Base-by-base conservation (phyloP, 2,888 invertebrate genomes). In the Cecidostiba fungosa region DNA sequence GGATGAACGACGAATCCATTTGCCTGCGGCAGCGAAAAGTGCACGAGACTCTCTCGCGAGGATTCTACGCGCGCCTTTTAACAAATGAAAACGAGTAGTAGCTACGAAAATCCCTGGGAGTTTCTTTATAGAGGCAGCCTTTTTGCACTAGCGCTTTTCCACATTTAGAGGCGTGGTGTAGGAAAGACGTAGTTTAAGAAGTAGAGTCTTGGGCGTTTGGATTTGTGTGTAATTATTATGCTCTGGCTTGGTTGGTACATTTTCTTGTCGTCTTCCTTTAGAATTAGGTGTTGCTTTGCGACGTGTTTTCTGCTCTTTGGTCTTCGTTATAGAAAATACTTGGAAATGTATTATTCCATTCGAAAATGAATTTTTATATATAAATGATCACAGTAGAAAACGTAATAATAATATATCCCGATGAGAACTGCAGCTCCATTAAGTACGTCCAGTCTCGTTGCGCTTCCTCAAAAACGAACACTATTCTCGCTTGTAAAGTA, bases 21-120 rank as follows among this genome's bases (percentile, higher is more conserved):
- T 80, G 80, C 80, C 72, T 72, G 80, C 43, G 23, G 72, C 43
- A 16, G 72, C 73, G 59, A 29, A 62, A 39, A 73, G 39, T 74
- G 36, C 73, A 32, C 23, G 39, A 19, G 43, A 5, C 73, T 19
- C n/a, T 36, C 79, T 66, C 32, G 26, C 54, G 66, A 36, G 54
- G 39, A 14, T 16, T 2, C 23, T 29, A 19, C 10, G 2, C 29
- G 29, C 29, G 43, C 62, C 76, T 82, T 82, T 82, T 82, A 82
- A 82, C 76, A 82, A 76, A 82, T 76, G 82, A 82, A 76, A 82
- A 82, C 76, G 76, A 74, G 74, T 66, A 39, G 62, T 47, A 26
- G 6, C 26, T 23, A 32, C 62, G 74, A 74, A 74, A 82, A 82
- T 82, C 74, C 81, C 26, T 12, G 72, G 12, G 39, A 72, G 39